Evolutionary conservation across 2,888 invertebrate species (phyloP).

Genomic region (Drosophila kambysellisi): DNA sequence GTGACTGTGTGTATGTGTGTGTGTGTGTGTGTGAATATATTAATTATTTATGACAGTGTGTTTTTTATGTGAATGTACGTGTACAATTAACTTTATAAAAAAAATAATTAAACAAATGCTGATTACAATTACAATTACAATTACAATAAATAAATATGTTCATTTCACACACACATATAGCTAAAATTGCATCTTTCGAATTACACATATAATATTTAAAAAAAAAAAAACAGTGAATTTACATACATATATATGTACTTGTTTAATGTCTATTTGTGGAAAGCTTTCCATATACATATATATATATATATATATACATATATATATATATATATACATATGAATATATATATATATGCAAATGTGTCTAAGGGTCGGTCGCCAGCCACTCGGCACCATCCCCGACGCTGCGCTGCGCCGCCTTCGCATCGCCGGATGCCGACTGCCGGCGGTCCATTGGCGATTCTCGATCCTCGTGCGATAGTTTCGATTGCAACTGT

Average conservation of each 20-base stretch:
- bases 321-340: too few species aligned
- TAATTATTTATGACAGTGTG: constrained; percentile 15
- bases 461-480: constrained; percentile 5
- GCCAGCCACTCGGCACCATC: constrained; percentile 31
- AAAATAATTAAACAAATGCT: constrained; percentile 25
- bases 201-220: constrained; percentile 20
- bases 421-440: constrained; percentile 3
- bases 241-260: constrained; percentile 31
- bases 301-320: background rate
- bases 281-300: constrained; percentile 5
- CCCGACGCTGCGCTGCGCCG: constrained; percentile 25
- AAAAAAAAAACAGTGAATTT: constrained; percentile 27
- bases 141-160: constrained; percentile 35
- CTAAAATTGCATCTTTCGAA: constrained; percentile 56
- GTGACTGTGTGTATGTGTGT: constrained; percentile 12
- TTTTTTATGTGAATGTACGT: constrained; percentile 18
- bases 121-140: constrained; percentile 37
- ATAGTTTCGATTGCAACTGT: constrained; percentile 19
- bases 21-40: background rate
- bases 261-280: constrained; percentile 27
- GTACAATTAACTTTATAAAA: constrained; percentile 38
- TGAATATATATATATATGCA: constrained; percentile 26
- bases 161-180: constrained; percentile 48
- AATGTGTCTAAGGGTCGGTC: constrained; percentile 41
- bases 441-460: background rate